Base-by-base conservation (phyloP, 2,113 vertebrate species). In the Sceloporus tristichus region DNA sequence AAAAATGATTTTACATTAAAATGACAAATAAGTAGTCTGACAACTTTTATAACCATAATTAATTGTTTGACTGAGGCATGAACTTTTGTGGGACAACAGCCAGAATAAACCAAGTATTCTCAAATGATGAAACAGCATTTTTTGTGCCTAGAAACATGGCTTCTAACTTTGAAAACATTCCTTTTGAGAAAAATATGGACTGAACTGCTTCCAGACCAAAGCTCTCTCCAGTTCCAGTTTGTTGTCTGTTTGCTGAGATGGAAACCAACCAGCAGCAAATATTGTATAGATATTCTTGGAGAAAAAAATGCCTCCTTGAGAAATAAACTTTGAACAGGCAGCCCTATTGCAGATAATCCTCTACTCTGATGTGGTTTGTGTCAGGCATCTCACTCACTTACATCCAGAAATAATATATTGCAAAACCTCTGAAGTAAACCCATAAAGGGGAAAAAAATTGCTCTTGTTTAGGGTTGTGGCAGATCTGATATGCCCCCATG, bases 391-490 rank as follows among this genome's bases (percentile, higher is more conserved):
- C 77, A 48, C 86, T 92, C 91, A 78, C 54, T 92, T 90, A 89
- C 80, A 84, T 62, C 38, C 87, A 84, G 80, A 86, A 85, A 65
- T 91, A 89, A 91, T 89, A 90, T 59, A 92, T 8, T 87, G 62
- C 53, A 85, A 92, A 92, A 92, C 89, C 65, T 70, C 85, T 38
- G 59, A 93, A 91, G 85, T 86, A 71, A 70, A 91, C 54, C 42
- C 65, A 88, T 73, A 83, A 73, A 87, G 5, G 10, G 53, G 16
- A n/a, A 79, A 87, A 87, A 78, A 93, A 95, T 92, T 87, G 90
- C 71, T 93, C 93, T 95, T 90, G 56, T 85, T 29, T 85, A 94
- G 93, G 94, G 94, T 93, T 94, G 94, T 77, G 89, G 88, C 92
- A 90, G 92, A 90, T 95, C 89, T 86, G 90, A 93, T 23, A 29